Evolutionary conservation across 2,113 vertebrate species (phyloP), one percentile per base, ranked within the genome.

Genomic region (Prinia subflava): DNA sequence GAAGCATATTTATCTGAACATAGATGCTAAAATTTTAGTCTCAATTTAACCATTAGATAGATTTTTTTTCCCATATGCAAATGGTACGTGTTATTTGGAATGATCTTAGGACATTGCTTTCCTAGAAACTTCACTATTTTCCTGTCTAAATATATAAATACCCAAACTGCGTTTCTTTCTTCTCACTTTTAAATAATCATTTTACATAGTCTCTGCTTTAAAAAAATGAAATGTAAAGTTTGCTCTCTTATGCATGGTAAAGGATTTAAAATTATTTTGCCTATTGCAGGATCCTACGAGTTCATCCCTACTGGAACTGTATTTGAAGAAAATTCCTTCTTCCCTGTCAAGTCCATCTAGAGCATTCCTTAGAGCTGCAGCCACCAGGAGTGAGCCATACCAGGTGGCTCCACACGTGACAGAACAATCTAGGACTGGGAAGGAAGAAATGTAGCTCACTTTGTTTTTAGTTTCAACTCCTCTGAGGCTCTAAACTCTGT

Each of bases 301-400:
- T 52, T 55, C 21, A 42, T 23, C 25, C 68, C 13, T 14, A 15
- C 4, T 55, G 52, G 87, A 83, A 17, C 20, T 60, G 11, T 39
- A 9, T 49, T 92, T 86, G 44, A 78, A 71, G 33, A 53, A 87
- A 92, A 64, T 24, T 82, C 56, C 37, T 80, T n/a, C 17, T 44
- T 69, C 37, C 21, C 13, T 22, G 16, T 53, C 0, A 3, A 37
- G 39, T 35, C 27, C 2, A 1, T 56, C 80, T 57, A 37, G 35
- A 87, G 23, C 49, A 50, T 46, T 22, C 22, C 25, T 70, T 39
- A 63, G 33, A 47, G 19, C 65, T 81, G 35, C 56, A 68, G 28
- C 39, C 14, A 0, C 15, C 0, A 0, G 31, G 64, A 22, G 13
- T 42, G 67, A 89, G 27, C 30, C 4, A 0, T 63, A 52, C 60